Base-by-base conservation (phyloP, 2,888 invertebrate species). In the Cremastinae sp. region DNA sequence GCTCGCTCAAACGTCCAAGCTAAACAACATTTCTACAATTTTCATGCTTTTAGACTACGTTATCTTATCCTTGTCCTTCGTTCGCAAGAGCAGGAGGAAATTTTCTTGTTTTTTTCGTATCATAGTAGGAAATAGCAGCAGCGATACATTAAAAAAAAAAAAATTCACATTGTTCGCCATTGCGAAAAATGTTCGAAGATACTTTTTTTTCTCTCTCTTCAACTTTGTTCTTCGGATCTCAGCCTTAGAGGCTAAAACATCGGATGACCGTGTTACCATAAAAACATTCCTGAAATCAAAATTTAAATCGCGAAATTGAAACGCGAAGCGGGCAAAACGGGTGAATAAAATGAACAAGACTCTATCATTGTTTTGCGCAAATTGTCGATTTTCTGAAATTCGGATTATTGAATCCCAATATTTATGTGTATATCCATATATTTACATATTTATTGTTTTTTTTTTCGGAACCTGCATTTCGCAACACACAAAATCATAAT, bases 231-330 rank as follows among this genome's bases (percentile, higher is more conserved):
- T 62, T 68, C 49, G 62, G 59, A 54, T 74, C 75, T 69, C 51
- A 68, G 61, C 72, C 71, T 74, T 72, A 56, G 58, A 74, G 65
- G 75, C 70, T 66, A 70, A 64, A 45, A 61, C 65, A 41, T 59
- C 28, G 28, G 28, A 28, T 28, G 28, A n/a, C n/a, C n/a, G n/a
- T n/a, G n/a, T n/a, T n/a, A n/a, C 16, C 64, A 16, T 53, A 75
- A 47, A 54, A 66, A 49, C 53, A 41, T 18, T 28, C 45, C 28
- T 4, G 28, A 62, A 36, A 36, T n/a, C n/a, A 43, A 38, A 22
- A 43, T 43, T 20, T 53, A 9, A 22, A 28, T 53, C 1, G 53
- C 28, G 54, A 54, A 16, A 65, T 53, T 20, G 22, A 28, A 43
- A 64, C 64, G 70, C 59, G 74, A 61, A 43, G 47, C 56, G 56